Evolutionary conservation across 2,113 vertebrate genomes (phyloP).

Genomic region (Grammomys dolichurus): DNA sequence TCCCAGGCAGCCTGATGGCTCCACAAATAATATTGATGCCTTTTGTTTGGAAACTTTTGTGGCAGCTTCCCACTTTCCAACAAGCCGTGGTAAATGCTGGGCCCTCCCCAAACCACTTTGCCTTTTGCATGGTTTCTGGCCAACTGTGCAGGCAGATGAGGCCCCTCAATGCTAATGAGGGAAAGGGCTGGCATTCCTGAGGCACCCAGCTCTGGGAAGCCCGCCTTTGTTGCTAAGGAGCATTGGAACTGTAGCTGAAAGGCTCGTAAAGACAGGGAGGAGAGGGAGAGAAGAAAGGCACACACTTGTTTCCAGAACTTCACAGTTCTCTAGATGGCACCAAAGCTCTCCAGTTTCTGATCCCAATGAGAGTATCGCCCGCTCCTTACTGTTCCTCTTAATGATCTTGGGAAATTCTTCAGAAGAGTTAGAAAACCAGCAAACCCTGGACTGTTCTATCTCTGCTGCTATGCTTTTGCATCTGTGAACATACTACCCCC

Average conservation of each 20-base stretch:
- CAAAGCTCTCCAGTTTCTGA: conserved; percentile 59
- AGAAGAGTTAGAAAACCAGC: conserved; percentile 59
- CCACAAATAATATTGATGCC: conserved; percentile 79
- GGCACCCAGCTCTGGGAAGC: conserved; percentile 51
- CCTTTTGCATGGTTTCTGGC: conserved; percentile 57
- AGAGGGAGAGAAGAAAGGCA: conserved; percentile 63
- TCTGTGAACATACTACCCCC: background rate
- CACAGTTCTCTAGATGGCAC: conserved; percentile 65
- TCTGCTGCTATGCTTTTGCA: background rate
- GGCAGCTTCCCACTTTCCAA: conserved; percentile 70
- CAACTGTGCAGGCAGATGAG: conserved; percentile 69
- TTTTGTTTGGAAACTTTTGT: conserved; percentile 84
- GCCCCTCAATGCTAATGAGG: conserved; percentile 69
- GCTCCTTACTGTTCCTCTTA: conserved; percentile 68
- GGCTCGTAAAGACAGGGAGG: background rate
- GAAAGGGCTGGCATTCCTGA: conserved; percentile 65
- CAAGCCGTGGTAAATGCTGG: conserved; percentile 41
- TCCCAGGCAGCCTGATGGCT: conserved; percentile 77
- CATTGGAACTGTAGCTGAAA: conserved; percentile 68
- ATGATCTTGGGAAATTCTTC: conserved; percentile 73
- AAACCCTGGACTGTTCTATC: conserved; percentile 8
- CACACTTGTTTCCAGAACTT: conserved; percentile 41
- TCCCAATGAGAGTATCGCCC: conserved; percentile 68
- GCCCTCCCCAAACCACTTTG: conserved; percentile 63
- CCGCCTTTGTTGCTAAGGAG: conserved; percentile 74